Conservation (phyloP, 2,888 invertebrate species). For the Drosophila yooni region DNA sequence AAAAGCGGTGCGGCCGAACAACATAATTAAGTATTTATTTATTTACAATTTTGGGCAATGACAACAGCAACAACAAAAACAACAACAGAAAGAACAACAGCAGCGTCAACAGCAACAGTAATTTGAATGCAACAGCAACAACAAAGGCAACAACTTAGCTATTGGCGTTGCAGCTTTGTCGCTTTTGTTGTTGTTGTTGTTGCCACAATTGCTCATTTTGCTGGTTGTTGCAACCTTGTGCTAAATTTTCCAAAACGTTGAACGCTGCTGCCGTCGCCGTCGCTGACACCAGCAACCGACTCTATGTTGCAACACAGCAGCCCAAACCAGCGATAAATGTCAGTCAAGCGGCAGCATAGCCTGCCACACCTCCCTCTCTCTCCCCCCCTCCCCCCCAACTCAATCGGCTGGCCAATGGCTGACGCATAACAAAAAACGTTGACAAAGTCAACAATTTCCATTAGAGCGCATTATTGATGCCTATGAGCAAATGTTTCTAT, state of each 20-base stretch:
- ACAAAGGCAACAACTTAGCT: conserved; percentile 39
- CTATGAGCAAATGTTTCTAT: conserved; percentile 76
- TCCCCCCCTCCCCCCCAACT: background rate
- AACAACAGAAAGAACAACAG: conserved; percentile 37
- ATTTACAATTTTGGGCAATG: conserved; percentile 80
- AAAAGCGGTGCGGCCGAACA: conserved; percentile 72
- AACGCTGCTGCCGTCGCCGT: conserved; percentile 60
- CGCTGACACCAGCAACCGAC: conserved; percentile 44
- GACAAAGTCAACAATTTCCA: conserved; percentile 72
- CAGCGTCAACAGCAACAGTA: conserved; percentile 38
- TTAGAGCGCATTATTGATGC: conserved; percentile 79
- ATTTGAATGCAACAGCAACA: conserved; percentile 63
- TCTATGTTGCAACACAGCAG: conserved; percentile 42
- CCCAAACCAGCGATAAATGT: conserved; percentile 76
- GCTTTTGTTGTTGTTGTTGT: conserved; percentile 52
- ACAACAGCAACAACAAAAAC: conserved; percentile 50
- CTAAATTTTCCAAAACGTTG: conserved; percentile 82
- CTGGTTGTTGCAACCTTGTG: conserved; percentile 77
- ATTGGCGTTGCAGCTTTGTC: conserved; percentile 66
- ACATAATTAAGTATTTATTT: conserved; percentile 81
- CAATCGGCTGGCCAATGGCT: conserved; percentile 47
- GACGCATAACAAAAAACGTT: conserved; percentile 55
- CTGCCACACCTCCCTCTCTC: conserved; percentile 54
- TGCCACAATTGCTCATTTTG: conserved; percentile 81
- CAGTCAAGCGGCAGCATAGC: conserved; percentile 66